Evolutionary conservation across 2,888 invertebrate genomes (phyloP), one percentile per base, ranked within the genome.

Genomic region (Thereva nobilitata): DNA sequence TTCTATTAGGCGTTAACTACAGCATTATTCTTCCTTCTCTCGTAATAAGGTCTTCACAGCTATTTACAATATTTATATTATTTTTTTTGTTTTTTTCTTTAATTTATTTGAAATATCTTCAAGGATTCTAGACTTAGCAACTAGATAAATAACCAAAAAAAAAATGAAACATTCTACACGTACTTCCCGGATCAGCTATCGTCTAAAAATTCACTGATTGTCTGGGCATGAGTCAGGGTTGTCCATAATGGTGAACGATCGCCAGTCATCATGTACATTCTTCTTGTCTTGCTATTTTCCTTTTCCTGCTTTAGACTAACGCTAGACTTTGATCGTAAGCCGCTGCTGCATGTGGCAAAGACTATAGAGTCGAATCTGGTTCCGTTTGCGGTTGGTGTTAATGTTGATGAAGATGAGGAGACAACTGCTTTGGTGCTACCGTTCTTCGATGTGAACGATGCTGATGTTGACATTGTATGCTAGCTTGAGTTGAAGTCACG

Each of bases 231-330:
- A 65, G 92, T 92, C 73, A 92, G 84, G 63, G 92, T 89, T 61
- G 89, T 90, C 92, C 92, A 92, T 72, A 92, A 84, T 57, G 92
- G 92, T 70, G 91, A 89, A 75, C 89, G 89, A 79, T 85, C 87
- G 67, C 86, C 83, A 44, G 83, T 78, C 68, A 78, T 65, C 7
- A 78, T 75, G 61, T 72, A 79, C 38, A 73, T 71, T 34, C 67
- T 67, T 2, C 70, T 55, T 23, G n/a, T 10, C 37, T 52, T 44
- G 5, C 8, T 42, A 7, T 44, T 44, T 4, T 69, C 64, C 50
- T 7, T 67, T 41, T 10, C 55, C 55, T 67, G 64, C 53, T 64
- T 67, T 9, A 53, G 34, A 35, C 45, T 68, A 38, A 44, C 38
- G 38, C 47, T 61, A 1, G 65, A 50, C 50, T 64, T 67, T 35